phyloP scores from a whole-genome alignment of 2,113 vertebrate species.

The Bambusicola thoracicus region DNA sequence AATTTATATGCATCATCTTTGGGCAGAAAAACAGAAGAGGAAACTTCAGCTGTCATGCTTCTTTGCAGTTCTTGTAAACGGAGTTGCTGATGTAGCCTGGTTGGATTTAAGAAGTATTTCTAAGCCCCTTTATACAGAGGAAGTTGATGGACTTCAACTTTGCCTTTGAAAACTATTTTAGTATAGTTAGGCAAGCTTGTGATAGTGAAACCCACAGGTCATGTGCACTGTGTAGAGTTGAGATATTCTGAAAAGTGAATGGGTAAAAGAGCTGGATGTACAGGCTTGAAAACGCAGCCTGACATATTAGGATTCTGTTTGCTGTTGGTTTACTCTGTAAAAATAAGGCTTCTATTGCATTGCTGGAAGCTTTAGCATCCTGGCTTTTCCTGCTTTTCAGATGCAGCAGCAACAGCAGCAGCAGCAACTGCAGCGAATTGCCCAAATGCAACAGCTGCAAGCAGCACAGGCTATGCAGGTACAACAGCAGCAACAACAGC shows the following conservation, averaged over 20 bases:
- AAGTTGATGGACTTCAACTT: not conserved
- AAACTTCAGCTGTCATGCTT: not conserved
- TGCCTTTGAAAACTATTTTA: not conserved
- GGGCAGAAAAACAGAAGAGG: not conserved
- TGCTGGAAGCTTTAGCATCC: not conserved
- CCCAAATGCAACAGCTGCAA: slow-evolving; percentile 83
- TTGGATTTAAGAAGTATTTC: not conserved
- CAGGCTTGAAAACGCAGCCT: not conserved
- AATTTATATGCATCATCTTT: not conserved
- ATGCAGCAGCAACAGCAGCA: slow-evolving; percentile 80
- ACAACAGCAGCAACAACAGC: slow-evolving; percentile 79
- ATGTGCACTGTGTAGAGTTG: not conserved
- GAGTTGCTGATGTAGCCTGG: not conserved
- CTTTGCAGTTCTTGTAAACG: not conserved
- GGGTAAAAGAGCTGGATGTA: not conserved
- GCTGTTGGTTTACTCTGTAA: not conserved
- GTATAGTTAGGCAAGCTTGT: not conserved
- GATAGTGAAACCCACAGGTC: not conserved
- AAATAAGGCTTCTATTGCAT: not conserved
- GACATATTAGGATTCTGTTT: not conserved
- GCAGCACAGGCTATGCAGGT: slow-evolving; percentile 76
- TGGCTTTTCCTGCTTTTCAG: slow-evolving; percentile 43
- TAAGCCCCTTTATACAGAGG: not conserved
- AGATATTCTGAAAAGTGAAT: not conserved
- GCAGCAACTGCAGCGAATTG: slow-evolving; percentile 79